Percentiles rank a stretch among this genome's conserved stretches.
Conservation (phyloP, 2,888 invertebrate species). For the Epinotia bilunana region DNA sequence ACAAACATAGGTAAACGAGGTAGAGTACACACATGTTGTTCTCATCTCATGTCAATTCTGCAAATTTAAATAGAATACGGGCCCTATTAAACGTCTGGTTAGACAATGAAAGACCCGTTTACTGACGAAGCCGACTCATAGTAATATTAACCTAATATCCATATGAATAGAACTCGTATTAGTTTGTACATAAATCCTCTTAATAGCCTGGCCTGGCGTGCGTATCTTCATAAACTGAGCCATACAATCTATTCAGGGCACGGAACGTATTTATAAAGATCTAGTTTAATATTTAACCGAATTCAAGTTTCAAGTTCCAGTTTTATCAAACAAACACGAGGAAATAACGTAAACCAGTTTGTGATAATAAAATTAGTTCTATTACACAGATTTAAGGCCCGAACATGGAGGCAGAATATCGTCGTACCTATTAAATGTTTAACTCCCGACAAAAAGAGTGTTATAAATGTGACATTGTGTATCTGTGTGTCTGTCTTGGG, state of each 20-base stretch:
- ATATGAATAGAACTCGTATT: constrained; percentile 3
- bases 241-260: constrained; percentile 9
- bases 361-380: too few species aligned
- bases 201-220: constrained; percentile 2
- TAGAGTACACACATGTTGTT: not conserved
- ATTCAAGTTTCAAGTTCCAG: too few species aligned
- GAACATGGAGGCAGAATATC: too few species aligned
- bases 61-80: constrained; percentile 10
- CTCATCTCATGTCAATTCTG: not conserved
- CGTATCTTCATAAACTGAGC: not conserved
- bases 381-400: too few species aligned
- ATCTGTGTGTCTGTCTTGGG: too few species aligned
- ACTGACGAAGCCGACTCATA: not conserved
- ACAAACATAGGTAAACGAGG: too few species aligned
- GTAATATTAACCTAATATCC: not conserved
- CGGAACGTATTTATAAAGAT: constrained; percentile 10
- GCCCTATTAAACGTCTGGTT: constrained; percentile 12
- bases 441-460: too few species aligned
- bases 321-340: too few species aligned
- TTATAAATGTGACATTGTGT: too few species aligned
- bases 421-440: too few species aligned
- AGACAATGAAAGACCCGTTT: constrained; percentile 20
- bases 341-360: too few species aligned
- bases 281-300: not conserved
- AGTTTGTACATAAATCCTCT: not conserved